Percentiles rank a stretch among this genome's conserved stretches.
phyloP scores from a whole-genome alignment of 2,113 vertebrate species.

The Leptocoma aspasia region DNA sequence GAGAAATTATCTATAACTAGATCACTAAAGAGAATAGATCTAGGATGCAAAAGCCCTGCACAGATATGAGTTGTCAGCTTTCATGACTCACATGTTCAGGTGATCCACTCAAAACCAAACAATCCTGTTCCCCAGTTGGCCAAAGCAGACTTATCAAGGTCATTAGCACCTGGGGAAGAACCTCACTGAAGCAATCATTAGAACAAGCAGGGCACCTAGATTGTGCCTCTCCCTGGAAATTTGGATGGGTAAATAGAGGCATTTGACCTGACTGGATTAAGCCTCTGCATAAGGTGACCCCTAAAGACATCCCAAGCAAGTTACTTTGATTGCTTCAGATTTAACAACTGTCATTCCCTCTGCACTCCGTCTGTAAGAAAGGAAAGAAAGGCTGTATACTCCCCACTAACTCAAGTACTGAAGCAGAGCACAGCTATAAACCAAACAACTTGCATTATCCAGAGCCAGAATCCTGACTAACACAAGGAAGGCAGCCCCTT shows the following conservation, averaged over 20 bases:
- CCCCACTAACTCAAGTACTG: not conserved
- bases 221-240: not conserved
- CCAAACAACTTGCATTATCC: not conserved
- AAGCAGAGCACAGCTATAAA: not conserved
- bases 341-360: not conserved
- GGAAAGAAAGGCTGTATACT: not conserved
- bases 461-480: not conserved
- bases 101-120: not conserved
- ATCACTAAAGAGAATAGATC: not conserved
- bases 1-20: not conserved
- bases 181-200: not conserved
- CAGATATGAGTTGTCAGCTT: not conserved
- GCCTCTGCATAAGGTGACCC: not conserved
- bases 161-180: not conserved
- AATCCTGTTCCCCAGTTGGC: not conserved
- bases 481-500: not conserved
- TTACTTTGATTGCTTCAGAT: not conserved
- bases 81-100: not conserved
- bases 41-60: not conserved
- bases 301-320: not conserved
- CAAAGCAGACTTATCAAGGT: not conserved
- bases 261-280: not conserved
- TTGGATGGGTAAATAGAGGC: not conserved
- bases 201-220: not conserved
- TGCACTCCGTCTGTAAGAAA: not conserved